A percentile compares a stretch with the other conserved stretches of the same genome.
Evolutionary conservation across 2,797 vertebrate species (phyloP).

Genomic region (Neoniphon sammara): DNA sequence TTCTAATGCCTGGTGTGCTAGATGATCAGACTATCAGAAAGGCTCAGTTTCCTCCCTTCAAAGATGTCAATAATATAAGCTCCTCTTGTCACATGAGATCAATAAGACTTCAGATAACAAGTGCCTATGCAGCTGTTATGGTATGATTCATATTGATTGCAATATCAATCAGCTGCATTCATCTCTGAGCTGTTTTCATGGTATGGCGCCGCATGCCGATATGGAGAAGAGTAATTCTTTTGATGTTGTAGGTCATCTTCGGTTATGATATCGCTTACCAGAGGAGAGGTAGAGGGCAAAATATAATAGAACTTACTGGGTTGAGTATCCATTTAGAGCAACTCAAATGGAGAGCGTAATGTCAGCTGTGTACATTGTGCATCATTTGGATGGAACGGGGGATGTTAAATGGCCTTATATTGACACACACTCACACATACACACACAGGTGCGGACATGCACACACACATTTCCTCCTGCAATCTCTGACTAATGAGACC

Average conservation of each 20-base stretch:
- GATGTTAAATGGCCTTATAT: constrained; percentile 78
- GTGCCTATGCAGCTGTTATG: constrained; percentile 70
- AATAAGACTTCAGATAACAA: constrained; percentile 50
- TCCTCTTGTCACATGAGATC: constrained; percentile 65
- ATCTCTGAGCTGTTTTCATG: constrained; percentile 55
- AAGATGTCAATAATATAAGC: constrained; percentile 54
- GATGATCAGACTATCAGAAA: constrained; percentile 52
- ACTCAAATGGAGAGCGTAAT: constrained; percentile 74
- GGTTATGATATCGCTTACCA: constrained; percentile 64
- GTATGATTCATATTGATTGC: constrained; percentile 69
- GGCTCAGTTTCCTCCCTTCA: constrained; percentile 49
- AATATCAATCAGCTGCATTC: constrained; percentile 59
- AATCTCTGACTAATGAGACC: constrained; percentile 83
- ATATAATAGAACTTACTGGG: constrained; percentile 68
- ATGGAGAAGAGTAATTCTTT: constrained; percentile 60
- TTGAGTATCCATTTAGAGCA: constrained; percentile 73
- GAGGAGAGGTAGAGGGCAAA: constrained; percentile 67
- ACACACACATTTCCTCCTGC: constrained; percentile 65
- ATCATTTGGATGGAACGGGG: constrained; percentile 74
- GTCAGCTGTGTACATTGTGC: constrained; percentile 63
- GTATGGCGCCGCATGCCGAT: constrained; percentile 3
- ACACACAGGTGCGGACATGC: constrained; percentile 43
- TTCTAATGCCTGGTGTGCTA: constrained; percentile 19
- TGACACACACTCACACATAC: constrained; percentile 66
- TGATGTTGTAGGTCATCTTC: constrained; percentile 59